These are phyloP conservation scores for Cephus spinipes DNA, from an alignment of 2,888 invertebrate species.

Conservation along the genomic window DNA sequence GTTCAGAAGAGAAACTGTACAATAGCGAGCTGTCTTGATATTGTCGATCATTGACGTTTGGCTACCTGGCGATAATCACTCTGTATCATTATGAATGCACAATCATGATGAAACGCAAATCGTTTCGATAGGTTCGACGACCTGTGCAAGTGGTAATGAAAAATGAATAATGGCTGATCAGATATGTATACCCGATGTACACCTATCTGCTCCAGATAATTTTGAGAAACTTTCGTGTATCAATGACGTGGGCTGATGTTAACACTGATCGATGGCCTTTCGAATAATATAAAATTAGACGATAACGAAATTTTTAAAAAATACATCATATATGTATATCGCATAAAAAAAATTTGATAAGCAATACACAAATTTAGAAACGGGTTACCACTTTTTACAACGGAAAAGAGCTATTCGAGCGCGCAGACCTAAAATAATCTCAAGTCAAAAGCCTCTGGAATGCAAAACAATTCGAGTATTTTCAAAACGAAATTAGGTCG, in stretches of 20 bases:
- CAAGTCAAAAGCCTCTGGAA: background rate
- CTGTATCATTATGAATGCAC: background rate
- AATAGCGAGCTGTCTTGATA: background rate
- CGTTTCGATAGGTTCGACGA: background rate
- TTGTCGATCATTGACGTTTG: background rate
- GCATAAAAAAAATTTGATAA: background rate
- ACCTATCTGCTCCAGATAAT: background rate
- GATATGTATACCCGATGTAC: background rate
- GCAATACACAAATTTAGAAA: background rate
- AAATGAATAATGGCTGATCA: background rate
- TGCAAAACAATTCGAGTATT: no score
- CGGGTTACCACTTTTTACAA: background rate
- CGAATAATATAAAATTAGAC: background rate
- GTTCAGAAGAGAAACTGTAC: background rate
- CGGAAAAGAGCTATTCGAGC: background rate
- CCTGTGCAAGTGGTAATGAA: background rate
- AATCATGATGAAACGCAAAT: background rate
- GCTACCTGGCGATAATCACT: background rate
- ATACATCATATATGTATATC: background rate
- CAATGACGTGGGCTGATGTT: background rate
- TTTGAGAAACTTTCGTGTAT: background rate
- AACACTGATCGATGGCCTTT: background rate
- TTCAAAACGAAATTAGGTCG: background rate
- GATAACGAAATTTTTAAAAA: background rate
- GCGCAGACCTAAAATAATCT: background rate